These are phyloP conservation scores for Leptobrachium leishanense DNA, from an alignment of 2,113 vertebrate species.

Conservation along the genomic window DNA sequence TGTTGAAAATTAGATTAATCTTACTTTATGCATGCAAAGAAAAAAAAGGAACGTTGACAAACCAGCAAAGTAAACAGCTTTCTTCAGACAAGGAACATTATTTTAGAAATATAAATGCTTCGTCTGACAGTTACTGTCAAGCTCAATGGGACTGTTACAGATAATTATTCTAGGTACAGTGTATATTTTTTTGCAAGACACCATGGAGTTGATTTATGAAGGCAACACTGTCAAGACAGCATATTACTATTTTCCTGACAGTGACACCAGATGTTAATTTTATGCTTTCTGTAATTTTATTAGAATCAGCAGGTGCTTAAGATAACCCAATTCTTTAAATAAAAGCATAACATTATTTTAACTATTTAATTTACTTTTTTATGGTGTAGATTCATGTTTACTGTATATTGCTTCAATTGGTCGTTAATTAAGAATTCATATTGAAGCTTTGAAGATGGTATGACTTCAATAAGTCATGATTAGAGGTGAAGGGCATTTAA, in stretches of 20 bases:
- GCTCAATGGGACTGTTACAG: constrained; percentile 39
- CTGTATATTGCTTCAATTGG: too few species aligned
- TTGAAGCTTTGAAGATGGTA: too few species aligned
- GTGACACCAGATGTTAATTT: constrained; percentile 44
- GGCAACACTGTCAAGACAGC: constrained; percentile 34
- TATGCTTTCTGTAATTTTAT: constrained; percentile 23
- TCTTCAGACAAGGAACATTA: constrained; percentile 10
- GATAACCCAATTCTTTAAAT: background rate
- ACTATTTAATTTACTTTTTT: too few species aligned
- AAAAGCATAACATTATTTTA: background rate
- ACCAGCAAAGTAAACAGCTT: constrained; percentile 5
- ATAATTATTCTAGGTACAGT: constrained; percentile 43
- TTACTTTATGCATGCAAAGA: background rate
- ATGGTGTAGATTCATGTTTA: too few species aligned
- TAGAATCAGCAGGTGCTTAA: constrained; percentile 25
- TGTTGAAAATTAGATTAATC: background rate
- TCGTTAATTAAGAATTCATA: too few species aligned
- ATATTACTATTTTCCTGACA: constrained; percentile 38
- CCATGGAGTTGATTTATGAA: constrained; percentile 44
- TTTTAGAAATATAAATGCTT: constrained; percentile 33
- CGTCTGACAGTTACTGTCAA: constrained; percentile 17
- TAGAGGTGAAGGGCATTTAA: too few species aligned
- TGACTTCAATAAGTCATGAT: too few species aligned
- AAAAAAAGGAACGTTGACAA: background rate
- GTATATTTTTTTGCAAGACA: constrained; percentile 30